Base-by-base conservation (phyloP, 1,140 invertebrate species). In the Scylla paramamosain region DNA sequence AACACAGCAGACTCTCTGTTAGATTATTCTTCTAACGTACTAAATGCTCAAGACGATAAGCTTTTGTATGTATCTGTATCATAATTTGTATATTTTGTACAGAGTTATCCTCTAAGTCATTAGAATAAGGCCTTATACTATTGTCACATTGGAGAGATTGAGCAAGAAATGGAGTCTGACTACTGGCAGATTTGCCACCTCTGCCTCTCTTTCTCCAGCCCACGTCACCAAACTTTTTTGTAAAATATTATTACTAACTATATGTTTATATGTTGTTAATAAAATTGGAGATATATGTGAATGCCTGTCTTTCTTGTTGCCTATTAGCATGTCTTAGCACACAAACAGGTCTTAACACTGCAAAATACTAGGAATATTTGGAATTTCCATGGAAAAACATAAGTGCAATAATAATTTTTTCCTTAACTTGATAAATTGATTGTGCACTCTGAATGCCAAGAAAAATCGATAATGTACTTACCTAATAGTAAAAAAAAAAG, bases 191-290 rank as follows among this genome's bases (percentile, higher is more conserved):
- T n/a, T 77, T 86, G 29, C 48, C 59, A 14, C 12, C 4, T 20
- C 10, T 25, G 20, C 91, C n/a, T 86, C 52, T 39, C 90, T 45
- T 12, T 25, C 29, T 84, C 46, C 83, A 91, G 32, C 14, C 39
- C 31, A 46, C 91, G 10, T 77, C 94, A 92, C 91, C 94, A 87
- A 95, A 92, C 91, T 77, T 95, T 90, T 4, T 95, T 95, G 94
- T 95, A 95, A 95, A 95, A 67, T 92, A 95, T 91, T 86, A 88
- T 88, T 94, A 95, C 94, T 95, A 95, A 95, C 94, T 95, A 92
- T 95, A 89, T 93, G 94, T 95, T 95, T 95, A 95, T 92, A 95
- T 95, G 89, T 95, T 95, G 94, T 95, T 95, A 95, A 95, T 95
- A 95, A 95, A 95, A 95, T 88, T 48, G 91, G 94, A 95, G 94